phyloP scores from a whole-genome alignment of 2,113 vertebrate genomes.

The Sminthopsis crassicaudata region DNA sequence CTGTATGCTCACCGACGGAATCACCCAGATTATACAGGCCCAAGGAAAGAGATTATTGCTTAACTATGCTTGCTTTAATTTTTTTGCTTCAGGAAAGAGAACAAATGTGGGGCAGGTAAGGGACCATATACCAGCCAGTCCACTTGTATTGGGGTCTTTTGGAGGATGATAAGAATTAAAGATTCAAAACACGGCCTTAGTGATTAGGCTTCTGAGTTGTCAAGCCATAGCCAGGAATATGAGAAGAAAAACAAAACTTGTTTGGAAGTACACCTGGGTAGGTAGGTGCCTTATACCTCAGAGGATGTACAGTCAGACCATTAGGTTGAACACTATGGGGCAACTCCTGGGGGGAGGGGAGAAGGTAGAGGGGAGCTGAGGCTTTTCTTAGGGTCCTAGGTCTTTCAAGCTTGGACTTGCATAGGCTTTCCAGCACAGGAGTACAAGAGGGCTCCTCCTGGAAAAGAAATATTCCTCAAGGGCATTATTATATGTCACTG shows the following conservation, averaged over 20 bases:
- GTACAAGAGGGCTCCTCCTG: background rate
- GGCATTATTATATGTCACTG: background rate
- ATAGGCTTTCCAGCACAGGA: background rate
- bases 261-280: background rate
- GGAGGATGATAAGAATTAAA: background rate
- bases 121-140: background rate
- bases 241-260: background rate
- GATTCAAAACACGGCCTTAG: background rate
- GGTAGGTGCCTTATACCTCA: background rate
- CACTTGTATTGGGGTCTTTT: background rate
- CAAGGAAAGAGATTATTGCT: conserved; percentile 61
- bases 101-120: background rate
- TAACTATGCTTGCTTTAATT: background rate
- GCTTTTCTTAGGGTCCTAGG: background rate
- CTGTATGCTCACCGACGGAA: background rate
- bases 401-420: background rate
- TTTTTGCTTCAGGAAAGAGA: background rate
- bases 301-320: background rate
- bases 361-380: background rate
- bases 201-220: background rate
- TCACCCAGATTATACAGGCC: background rate
- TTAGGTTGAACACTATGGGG: background rate
- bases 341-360: background rate
- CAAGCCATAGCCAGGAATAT: background rate
- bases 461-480: background rate